These are phyloP conservation scores for Bubalus kerabau DNA, from an alignment of 2,113 vertebrate genomes.

Conservation along the genomic window DNA sequence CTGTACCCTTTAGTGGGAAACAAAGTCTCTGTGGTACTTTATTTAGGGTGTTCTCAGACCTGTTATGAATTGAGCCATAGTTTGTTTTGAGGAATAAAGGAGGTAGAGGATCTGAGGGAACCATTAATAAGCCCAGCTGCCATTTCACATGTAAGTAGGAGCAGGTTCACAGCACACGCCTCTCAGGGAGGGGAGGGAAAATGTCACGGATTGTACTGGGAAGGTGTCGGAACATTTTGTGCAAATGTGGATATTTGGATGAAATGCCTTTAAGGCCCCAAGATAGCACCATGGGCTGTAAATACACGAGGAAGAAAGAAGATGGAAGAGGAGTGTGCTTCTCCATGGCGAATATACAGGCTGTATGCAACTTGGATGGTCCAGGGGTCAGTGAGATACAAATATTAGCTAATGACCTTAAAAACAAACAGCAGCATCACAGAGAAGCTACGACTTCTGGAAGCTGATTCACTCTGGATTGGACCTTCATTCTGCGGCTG, in stretches of 20 bases:
- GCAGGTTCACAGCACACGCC: not conserved
- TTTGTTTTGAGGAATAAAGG: not conserved
- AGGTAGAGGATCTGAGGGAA: not conserved
- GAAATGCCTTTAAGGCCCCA: not conserved
- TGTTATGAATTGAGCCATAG: not conserved
- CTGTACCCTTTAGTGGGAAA: not conserved
- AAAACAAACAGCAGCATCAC: not conserved
- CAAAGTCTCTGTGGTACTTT: not conserved
- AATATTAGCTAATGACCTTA: not conserved
- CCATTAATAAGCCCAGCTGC: not conserved
- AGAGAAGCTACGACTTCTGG: not conserved
- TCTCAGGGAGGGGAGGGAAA: not conserved
- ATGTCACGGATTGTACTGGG: slow-evolving; percentile 28
- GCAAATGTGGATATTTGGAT: slow-evolving; percentile 28
- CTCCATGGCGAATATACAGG: not conserved
- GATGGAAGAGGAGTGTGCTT: not conserved
- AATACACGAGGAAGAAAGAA: not conserved
- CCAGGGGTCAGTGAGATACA: not conserved
- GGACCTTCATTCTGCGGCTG: not conserved
- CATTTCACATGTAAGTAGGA: not conserved
- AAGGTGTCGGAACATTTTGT: slow-evolving; percentile 22
- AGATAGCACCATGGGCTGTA: not conserved
- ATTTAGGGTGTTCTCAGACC: not conserved
- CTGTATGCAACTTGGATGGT: rapidly evolving
- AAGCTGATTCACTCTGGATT: not conserved